Evolutionary conservation across 2,797 vertebrate genomes (phyloP), one percentile per base, ranked within the genome.

Genomic region (Emys orbicularis): DNA sequence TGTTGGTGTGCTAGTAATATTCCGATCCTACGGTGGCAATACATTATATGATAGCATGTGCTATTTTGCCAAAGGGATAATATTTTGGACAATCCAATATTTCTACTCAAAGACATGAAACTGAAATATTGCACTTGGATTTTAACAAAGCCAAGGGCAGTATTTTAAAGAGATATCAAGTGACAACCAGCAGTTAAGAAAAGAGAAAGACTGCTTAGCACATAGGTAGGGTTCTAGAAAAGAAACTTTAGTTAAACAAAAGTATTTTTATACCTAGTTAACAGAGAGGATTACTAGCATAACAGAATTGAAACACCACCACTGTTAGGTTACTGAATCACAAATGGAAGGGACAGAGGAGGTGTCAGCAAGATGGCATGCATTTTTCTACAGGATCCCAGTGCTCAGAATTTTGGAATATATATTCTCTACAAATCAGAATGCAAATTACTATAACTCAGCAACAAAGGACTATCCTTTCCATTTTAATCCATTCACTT

Each of bases 191-290:
- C 94, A 89, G 92, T 91, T 90, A 87, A 92, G 91, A 93, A 34
- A 68, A 3, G 25, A 47, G 27, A 83, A n/a, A 81, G 87, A 21
- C 79, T 72, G 87, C 47, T 47, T n/a, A n/a, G 96, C 91, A 65
- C 72, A 7, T 9, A 41, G 83, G 44, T 87, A 95, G 87, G 91
- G 93, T 96, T 88, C 91, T 87, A 88, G 86, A 94, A 86, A 83
- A 87, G n/a, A 92, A 92, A 76, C 65, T 93, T 94, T 84, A 91
- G 90, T 53, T 89, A 88, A 97, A 96, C 83, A 76, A 65, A 96
- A 91, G 47, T 86, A 87, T 76, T 92, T 94, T 72, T 90, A 88
- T 79, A 57, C 68, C 89, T 57, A 29, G 6, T 79, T 10, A 53
- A 44, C 7, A 37, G 47, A 34, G 53, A 93, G 57, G 84, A 90